These are phyloP conservation scores for Mesocentrotus franciscanus DNA, from an alignment of 53 echinoderm and acorn worm species.

Conservation along the genomic window DNA sequence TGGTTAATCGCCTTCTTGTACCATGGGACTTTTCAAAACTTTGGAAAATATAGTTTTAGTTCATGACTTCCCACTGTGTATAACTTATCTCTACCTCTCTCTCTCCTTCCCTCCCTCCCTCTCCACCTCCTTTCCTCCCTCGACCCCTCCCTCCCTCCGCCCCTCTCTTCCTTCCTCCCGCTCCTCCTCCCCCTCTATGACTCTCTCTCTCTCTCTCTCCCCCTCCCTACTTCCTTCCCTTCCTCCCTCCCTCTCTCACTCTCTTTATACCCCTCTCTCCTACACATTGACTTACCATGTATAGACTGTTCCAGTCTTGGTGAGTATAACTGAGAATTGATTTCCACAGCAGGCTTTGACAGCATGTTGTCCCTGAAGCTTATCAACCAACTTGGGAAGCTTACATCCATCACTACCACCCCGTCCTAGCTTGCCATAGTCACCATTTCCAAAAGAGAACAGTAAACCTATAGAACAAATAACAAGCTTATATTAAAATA, in stretches of 20 bases:
- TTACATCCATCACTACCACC: slow-evolving; percentile 90
- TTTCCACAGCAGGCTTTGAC: slow-evolving; percentile 84
- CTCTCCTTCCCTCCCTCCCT: no score
- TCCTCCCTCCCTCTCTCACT: neutral
- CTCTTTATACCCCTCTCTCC: no score
- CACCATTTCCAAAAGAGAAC: slow-evolving; percentile 94
- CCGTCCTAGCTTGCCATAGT: slow-evolving; percentile 92
- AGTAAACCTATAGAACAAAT: slow-evolving; percentile 73
- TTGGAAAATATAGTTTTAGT: neutral
- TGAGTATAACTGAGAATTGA: slow-evolving; percentile 86
- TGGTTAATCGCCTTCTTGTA: no score
- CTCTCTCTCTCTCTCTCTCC: no score
- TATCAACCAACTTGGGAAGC: slow-evolving; percentile 85
- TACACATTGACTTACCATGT: slow-evolving; percentile 76
- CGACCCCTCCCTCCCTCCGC: neutral
- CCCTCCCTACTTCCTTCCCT: no score
- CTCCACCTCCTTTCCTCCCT: no score
- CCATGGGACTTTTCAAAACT: no score
- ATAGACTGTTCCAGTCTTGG: slow-evolving; percentile 86
- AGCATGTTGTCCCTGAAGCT: slow-evolving; percentile 81
- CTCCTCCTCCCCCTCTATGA: no score
- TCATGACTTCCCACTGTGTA: no score
- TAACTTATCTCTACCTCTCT: no score
- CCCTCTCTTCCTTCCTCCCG: no score
- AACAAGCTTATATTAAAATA: neutral